Evolutionary conservation across 1,140 invertebrate genomes (phyloP).

Genomic region (Conus betulinus): DNA sequence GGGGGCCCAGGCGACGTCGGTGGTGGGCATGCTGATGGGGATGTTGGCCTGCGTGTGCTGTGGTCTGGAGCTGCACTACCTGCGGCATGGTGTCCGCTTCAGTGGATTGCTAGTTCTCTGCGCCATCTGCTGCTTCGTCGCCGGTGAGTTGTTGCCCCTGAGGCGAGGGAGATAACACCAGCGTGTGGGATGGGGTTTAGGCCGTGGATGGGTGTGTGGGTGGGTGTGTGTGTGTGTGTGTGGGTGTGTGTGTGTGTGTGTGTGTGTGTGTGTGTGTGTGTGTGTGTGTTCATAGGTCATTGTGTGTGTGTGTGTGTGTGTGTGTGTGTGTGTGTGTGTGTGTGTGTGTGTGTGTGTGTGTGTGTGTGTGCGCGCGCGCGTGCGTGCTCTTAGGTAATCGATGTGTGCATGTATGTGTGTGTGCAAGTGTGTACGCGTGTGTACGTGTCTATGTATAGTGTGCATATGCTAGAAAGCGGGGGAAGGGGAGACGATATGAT

Average conservation of each 20-base stretch:
- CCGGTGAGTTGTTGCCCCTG: neutral
- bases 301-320: no score
- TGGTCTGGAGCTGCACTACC: slow-evolving; percentile 20
- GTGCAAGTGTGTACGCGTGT: no score
- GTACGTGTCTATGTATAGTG: no score
- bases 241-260: neutral
- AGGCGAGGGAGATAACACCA: neutral
- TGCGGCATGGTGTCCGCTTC: slow-evolving; percentile 9
- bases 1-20: neutral
- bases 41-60: slow-evolving; percentile 23
- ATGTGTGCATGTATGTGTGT: no score
- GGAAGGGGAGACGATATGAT: no score
- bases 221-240: neutral
- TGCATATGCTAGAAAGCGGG: no score
- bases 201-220: neutral
- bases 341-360: slow-evolving; percentile 17
- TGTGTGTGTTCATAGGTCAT: neutral
- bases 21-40: slow-evolving; percentile 31
- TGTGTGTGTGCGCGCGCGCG: slow-evolving; percentile 6
- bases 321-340: slow-evolving; percentile 5
- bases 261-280: slow-evolving; percentile 18
- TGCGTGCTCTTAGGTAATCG: neutral
- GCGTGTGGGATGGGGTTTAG: neutral
- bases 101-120: slow-evolving; percentile 19
- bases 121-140: slow-evolving; percentile 29